A percentile compares a stretch with the other conserved stretches of the same genome.
Conservation (phyloP, 2,797 vertebrate species). For the Limnodromus scolopaceus region DNA sequence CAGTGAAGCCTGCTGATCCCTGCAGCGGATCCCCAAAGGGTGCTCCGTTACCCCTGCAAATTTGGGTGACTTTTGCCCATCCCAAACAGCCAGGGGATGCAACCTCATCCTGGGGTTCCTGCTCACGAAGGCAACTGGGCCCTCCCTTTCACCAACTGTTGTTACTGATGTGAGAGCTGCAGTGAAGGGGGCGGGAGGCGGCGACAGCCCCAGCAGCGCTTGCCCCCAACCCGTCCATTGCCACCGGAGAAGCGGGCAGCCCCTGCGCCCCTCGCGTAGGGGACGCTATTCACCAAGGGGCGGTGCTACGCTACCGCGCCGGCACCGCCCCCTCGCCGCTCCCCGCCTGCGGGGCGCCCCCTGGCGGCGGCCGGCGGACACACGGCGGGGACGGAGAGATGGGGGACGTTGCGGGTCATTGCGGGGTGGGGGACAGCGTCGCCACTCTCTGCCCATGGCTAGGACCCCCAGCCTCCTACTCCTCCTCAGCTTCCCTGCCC, state of each 20-base stretch:
- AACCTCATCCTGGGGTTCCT: not conserved
- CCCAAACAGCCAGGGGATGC: not conserved
- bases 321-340: not conserved
- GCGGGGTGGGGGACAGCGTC: not conserved
- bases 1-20: not conserved
- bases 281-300: not conserved
- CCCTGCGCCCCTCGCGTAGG: not conserved
- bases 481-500: not conserved
- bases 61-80: not conserved
- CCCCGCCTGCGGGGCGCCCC: not conserved
- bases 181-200: rapidly evolving
- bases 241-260: too few relatives aligned
- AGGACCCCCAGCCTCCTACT: not conserved
- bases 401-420: not conserved
- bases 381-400: not conserved
- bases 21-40: rapidly evolving
- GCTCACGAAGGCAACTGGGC: not conserved
- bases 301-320: not conserved
- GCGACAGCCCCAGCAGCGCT: not conserved
- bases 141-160: not conserved
- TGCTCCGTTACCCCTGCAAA: not conserved
- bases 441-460: not conserved
- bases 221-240: not conserved
- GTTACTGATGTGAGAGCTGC: not conserved
- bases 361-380: not conserved